Evolutionary conservation across 92 coral and sea anemone species (phyloP).

Genomic region (Phenganax stokvisi): DNA sequence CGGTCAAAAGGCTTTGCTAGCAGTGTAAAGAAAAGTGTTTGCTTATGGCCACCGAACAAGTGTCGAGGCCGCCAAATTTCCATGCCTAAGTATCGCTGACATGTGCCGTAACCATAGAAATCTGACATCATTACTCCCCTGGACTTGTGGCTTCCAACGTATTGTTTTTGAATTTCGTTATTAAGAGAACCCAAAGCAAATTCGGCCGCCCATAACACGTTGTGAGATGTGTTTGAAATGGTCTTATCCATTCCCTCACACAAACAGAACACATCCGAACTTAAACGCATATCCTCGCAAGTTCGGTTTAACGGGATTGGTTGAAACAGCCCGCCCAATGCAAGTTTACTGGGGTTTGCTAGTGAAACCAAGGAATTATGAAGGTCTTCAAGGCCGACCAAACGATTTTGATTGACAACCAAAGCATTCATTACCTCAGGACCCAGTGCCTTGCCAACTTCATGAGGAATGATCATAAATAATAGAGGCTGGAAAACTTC

Average conservation of each 20-base stretch:
- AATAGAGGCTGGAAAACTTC: constrained; percentile 70
- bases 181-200: constrained; percentile 78
- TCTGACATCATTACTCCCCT: neutral
- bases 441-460: constrained; percentile 65
- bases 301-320: constrained; percentile 73
- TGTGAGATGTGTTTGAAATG: constrained; percentile 53
- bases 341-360: neutral
- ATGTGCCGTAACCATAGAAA: constrained; percentile 67
- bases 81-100: constrained; percentile 77
- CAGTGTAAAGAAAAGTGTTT: constrained; percentile 20
- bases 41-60: constrained; percentile 49
- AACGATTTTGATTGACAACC: constrained; percentile 64
- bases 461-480: constrained; percentile 78
- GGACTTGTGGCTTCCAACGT: constrained; percentile 28
- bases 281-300: constrained; percentile 65
- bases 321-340: constrained; percentile 54
- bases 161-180: constrained; percentile 70
- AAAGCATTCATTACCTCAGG: constrained; percentile 56
- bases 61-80: constrained; percentile 68
- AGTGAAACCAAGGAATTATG: constrained; percentile 58
- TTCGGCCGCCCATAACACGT: constrained; percentile 77
- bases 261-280: constrained; percentile 69
- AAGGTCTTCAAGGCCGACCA: constrained; percentile 64
- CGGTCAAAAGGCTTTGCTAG: constrained; percentile 59
- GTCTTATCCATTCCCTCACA: constrained; percentile 80